These are phyloP conservation scores for Noctua comes DNA, from an alignment of 2,888 invertebrate genomes.

Conservation along the genomic window DNA sequence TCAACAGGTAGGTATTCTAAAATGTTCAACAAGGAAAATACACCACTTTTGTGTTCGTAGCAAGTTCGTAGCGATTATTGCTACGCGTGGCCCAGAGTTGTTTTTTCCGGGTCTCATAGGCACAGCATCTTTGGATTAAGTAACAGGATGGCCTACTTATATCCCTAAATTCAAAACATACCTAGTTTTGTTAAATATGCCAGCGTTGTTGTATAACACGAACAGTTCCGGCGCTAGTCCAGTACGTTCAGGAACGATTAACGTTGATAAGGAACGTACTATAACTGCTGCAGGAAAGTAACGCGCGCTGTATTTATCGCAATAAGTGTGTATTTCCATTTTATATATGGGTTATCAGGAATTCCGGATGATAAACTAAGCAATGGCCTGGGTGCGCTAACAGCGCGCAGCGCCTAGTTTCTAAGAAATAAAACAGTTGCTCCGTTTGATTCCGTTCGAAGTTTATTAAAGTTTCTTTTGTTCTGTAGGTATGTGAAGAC, in stretches of 20 bases:
- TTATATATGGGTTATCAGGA: constrained; percentile 89
- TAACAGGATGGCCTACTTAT: background rate
- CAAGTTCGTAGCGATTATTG: constrained; percentile 2
- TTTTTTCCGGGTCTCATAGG: background rate
- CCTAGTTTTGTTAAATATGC: constrained; percentile 11
- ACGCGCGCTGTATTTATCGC: constrained; percentile 83
- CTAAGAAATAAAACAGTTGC: constrained; percentile 65
- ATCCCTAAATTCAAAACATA: background rate
- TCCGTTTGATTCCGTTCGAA: constrained; percentile 34
- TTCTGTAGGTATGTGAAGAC: constrained; percentile 97
- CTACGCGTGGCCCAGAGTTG: background rate
- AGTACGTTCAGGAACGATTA: constrained; percentile 67
- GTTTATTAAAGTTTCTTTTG: constrained; percentile 53
- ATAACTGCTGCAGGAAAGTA: constrained; percentile 81
- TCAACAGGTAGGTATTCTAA: background rate
- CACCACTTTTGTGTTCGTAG: background rate
- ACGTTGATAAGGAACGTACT: constrained; percentile 75
- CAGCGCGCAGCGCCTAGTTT: constrained; percentile 59
- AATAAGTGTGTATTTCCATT: constrained; percentile 82
- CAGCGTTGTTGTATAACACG: constrained; percentile 24
- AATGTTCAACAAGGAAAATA: constrained; percentile 25
- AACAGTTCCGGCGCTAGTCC: constrained; percentile 63
- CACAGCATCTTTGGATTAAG: background rate
- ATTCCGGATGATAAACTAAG: constrained; percentile 85
- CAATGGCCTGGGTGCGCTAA: constrained; percentile 76